Base-by-base conservation (phyloP, 92 coral and sea anemone genomes). In the Nematostella vectensis region DNA sequence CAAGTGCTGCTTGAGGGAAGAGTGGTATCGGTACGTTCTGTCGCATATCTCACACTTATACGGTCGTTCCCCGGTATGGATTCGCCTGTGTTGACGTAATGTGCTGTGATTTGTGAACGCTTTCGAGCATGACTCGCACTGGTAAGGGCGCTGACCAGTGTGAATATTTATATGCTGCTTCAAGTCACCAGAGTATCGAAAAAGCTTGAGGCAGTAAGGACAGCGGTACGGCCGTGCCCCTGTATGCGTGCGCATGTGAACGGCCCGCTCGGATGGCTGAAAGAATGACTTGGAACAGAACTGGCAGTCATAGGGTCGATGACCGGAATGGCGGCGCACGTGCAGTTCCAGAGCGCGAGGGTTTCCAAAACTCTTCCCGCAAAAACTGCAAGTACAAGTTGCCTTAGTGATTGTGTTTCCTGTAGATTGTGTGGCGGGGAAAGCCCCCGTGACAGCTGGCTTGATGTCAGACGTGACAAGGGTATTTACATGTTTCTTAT, bases 61-160 rank as follows among this genome's bases (percentile, higher is more conserved):
- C 3, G 72, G 72, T 1, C 72, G 72, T 36, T 66, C 72, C 10
- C 72, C 72, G 0, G 72, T 54, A 19, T 66, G 72, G 12, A 66
- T 66, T 20, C 72, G 57, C 47, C 29, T 54, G 43, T 66, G 72
- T 48, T 66, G 72, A 55, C 72, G 72, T 45, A 66, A 29, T 15
- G 72, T 66, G 33, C 72, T 66, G 63, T 66, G 72, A 47, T 66
- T 66, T 47, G 72, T 66, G 57, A 66, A 66, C 30, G 72, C 72
- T 48, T 66, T 66, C 20, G 47, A 9, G 72, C 72, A 66, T 55
- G 25, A 54, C 27, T 66, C 72, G 45, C 72, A 66, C 30, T 66
- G 72, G 63, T 66, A 66, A 25, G 72, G 72, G 45, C 72, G 53
- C 72, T 66, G 72, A 66, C 72, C 72, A 21, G 72, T 66, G 25